Evolutionary conservation across 2,888 invertebrate species (phyloP).

Genomic region (Latrodectus elegans): DNA sequence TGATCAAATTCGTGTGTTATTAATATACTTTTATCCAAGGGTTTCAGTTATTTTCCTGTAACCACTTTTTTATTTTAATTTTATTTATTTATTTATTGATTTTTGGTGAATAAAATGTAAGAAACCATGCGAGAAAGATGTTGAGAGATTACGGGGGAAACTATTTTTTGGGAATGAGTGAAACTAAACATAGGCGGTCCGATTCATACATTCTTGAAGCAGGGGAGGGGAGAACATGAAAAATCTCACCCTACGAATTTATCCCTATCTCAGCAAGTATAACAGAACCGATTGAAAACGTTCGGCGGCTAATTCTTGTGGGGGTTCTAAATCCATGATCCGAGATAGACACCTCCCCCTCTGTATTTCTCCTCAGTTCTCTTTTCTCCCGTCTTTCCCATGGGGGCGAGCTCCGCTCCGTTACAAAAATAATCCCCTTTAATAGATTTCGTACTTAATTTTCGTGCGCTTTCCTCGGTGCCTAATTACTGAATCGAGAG

Average conservation of each 20-base stretch:
- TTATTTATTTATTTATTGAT: no score
- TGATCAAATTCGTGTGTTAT: no score
- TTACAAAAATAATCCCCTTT: constrained; percentile 35
- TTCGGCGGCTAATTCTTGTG: background rate
- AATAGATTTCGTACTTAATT: constrained; percentile 60
- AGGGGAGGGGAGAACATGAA: background rate
- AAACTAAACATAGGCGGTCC: no score
- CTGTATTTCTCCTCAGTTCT: background rate
- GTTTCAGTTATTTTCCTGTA: no score
- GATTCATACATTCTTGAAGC: no score
- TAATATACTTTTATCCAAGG: no score
- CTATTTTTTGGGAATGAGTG: no score
- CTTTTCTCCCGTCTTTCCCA: background rate
- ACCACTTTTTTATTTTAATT: no score
- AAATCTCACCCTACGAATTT: background rate
- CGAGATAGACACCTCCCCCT: background rate
- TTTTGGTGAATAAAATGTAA: no score
- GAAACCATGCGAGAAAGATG: no score
- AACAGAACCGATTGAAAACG: background rate
- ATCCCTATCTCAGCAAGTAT: background rate
- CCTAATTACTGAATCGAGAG: constrained; percentile 32
- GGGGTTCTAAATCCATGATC: background rate
- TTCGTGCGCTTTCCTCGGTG: constrained; percentile 7
- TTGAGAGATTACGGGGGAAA: no score
- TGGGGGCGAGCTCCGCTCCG: background rate